Evolutionary conservation across 2,113 vertebrate species (phyloP), one percentile per base, ranked within the genome.

Genomic region (Manacus vitellinus): DNA sequence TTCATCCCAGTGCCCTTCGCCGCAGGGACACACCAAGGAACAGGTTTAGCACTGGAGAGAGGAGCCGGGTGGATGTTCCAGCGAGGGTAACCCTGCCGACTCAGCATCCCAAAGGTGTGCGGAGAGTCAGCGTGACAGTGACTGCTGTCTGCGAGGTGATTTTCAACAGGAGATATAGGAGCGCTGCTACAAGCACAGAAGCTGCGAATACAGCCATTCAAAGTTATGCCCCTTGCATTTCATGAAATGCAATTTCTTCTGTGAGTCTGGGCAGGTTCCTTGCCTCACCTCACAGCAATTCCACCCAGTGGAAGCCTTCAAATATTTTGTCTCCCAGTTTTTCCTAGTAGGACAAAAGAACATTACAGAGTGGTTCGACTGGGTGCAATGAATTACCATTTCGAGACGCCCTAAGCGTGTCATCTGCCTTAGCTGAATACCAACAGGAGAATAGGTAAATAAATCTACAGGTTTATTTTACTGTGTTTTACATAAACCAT

Each of bases 51-150:
- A 18, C 83, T 8, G 33, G 92, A 30, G 78, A 94, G 86, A 80
- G 67, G 83, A 91, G 89, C 43, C 8, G 78, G 67, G 75, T 23
- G 89, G 65, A 89, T 80, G 77, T 73, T 90, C 76, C 7, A 1
- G 89, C 12, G 0, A 66, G 2, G 89, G 77, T 95, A 96, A 97
- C 96, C 96, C 96, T 97, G 96, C 81, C 65, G 5, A 95, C 76
- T 96, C 96, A 96, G 95, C 96, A 97, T 96, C 93, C 95, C 94
- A 89, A 92, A 97, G 96, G 96, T 90, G 95, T 5, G 2, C 35
- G 0, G 6, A 33, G 90, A 94, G 94, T 95, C 96, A 96, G 88
- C 22, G 1, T 44, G 85, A 91, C 94, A 91, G 80, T 8, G 37
- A 81, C 93, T 93, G 91, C 92, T 92, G 88, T 86, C 94, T 83